A percentile compares a stretch with the other conserved stretches of the same genome.
Evolutionary conservation across 2,888 invertebrate species (phyloP).

Genomic region (Sabellastarte sp.): DNA sequence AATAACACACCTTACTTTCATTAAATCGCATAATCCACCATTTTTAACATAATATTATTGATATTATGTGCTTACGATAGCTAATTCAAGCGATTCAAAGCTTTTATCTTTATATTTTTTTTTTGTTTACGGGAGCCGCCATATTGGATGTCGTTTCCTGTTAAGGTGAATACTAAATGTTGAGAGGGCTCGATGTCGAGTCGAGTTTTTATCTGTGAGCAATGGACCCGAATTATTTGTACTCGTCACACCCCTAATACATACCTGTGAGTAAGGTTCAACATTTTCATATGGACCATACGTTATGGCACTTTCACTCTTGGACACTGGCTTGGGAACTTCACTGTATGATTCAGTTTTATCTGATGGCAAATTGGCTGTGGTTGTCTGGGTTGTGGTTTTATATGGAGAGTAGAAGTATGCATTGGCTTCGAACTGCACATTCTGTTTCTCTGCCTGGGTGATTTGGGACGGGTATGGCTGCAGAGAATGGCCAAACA

Average conservation of each 20-base stretch:
- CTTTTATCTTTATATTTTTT: no score
- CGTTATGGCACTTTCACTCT: slow-evolving; percentile 76
- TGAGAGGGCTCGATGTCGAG: no score
- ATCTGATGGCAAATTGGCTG: slow-evolving; percentile 74
- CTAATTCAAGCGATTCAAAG: no score
- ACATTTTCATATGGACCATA: slow-evolving; percentile 87
- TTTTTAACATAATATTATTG: no score
- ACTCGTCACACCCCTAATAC: neutral
- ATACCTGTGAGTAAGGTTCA: slow-evolving; percentile 63
- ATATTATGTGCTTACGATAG: no score
- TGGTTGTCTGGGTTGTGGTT: slow-evolving; percentile 78
- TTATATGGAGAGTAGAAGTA: slow-evolving; percentile 82
- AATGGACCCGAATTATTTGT: no score
- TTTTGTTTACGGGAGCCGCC: no score
- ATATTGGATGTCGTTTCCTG: no score
- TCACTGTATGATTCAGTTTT: slow-evolving; percentile 66
- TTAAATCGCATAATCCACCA: no score
- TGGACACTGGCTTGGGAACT: slow-evolving; percentile 59
- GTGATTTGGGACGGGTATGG: slow-evolving; percentile 86
- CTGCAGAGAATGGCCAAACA: slow-evolving; percentile 73
- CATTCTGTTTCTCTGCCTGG: slow-evolving; percentile 91
- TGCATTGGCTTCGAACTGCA: slow-evolving; percentile 81
- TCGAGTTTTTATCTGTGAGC: no score
- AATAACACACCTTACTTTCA: no score
- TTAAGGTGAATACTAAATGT: no score